A percentile compares a stretch with the other conserved stretches of the same genome.
These are phyloP conservation scores for Polyploca ridens DNA, from an alignment of 2,888 invertebrate species.

Conservation along the genomic window DNA sequence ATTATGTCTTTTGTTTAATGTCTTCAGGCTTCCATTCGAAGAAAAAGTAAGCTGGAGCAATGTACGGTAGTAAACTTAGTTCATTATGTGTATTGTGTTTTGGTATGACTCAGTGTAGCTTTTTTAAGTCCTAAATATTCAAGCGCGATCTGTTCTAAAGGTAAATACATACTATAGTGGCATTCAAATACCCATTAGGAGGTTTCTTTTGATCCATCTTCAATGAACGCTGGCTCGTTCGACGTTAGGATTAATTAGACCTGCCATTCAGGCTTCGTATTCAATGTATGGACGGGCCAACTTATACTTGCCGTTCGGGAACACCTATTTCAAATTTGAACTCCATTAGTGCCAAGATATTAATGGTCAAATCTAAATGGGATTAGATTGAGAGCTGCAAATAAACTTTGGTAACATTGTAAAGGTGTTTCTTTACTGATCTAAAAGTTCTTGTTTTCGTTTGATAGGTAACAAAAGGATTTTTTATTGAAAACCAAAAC, in stretches of 20 bases:
- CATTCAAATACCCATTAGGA: slow-evolving; percentile 80
- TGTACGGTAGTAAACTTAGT: slow-evolving; percentile 9
- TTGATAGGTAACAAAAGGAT: slow-evolving; percentile 34
- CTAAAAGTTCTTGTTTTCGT: slow-evolving; percentile 41
- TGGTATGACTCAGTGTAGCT: slow-evolving; percentile 10
- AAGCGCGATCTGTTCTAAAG: slow-evolving; percentile 42
- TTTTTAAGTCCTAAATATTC: slow-evolving; percentile 15
- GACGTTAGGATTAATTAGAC: slow-evolving; percentile 73
- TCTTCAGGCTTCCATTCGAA: slow-evolving; percentile 8
- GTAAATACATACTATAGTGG: slow-evolving; percentile 58
- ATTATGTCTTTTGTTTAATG: slow-evolving; percentile 9
- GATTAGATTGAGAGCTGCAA: slow-evolving; percentile 24
- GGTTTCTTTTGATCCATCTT: slow-evolving; percentile 75
- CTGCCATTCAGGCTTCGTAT: slow-evolving; percentile 68
- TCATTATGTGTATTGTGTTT: slow-evolving; percentile 13
- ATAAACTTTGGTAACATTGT: slow-evolving; percentile 25
- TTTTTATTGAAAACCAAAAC: slow-evolving; percentile 24
- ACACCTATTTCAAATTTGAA: slow-evolving; percentile 30
- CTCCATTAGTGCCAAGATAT: slow-evolving; percentile 28
- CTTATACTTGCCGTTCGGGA: slow-evolving; percentile 37
- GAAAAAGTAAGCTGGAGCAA: slow-evolving; percentile 1
- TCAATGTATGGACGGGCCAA: slow-evolving; percentile 51
- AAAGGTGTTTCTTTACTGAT: slow-evolving; percentile 37
- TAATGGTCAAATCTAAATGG: slow-evolving; percentile 19
- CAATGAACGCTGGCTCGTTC: slow-evolving; percentile 62